phyloP scores from a whole-genome alignment of 2,113 vertebrate species.

The Dasyornis broadbenti region DNA sequence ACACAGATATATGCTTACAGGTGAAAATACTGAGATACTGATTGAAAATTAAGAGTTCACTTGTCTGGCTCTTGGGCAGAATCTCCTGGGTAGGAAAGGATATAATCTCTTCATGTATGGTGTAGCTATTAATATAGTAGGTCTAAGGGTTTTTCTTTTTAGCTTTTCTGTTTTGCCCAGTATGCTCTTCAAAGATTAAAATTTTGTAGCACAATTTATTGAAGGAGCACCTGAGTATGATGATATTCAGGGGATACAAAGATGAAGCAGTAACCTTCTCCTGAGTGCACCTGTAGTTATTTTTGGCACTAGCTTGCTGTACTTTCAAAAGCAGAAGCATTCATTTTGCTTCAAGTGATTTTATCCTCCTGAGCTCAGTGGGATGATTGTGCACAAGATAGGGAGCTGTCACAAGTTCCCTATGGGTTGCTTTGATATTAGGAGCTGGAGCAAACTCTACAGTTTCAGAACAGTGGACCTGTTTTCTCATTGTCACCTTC shows the following conservation, averaged over 20 bases:
- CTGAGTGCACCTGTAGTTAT: neutral
- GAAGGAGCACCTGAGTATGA: neutral
- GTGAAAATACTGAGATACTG: neutral
- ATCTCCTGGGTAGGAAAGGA: neutral
- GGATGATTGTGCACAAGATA: neutral
- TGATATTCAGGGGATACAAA: neutral
- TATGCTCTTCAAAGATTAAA: neutral
- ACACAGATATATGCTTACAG: neutral
- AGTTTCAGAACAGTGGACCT: neutral
- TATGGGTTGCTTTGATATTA: neutral
- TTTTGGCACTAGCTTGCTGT: neutral
- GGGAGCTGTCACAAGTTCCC: neutral
- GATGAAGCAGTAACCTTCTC: neutral
- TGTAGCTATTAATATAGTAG: neutral
- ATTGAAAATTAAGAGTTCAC: neutral
- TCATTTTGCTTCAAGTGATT: neutral
- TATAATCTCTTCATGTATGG: neutral
- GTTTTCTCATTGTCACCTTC: neutral
- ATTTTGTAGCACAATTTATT: neutral
- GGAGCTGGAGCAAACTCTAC: neutral
- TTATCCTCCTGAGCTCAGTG: neutral
- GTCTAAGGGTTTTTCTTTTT: neutral
- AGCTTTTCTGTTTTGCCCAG: neutral
- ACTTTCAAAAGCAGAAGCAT: neutral
- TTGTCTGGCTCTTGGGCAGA: neutral